Evolutionary conservation across 2,797 vertebrate species (phyloP), one percentile per base, ranked within the genome.

Genomic region (Phyllotis vaccarum): DNA sequence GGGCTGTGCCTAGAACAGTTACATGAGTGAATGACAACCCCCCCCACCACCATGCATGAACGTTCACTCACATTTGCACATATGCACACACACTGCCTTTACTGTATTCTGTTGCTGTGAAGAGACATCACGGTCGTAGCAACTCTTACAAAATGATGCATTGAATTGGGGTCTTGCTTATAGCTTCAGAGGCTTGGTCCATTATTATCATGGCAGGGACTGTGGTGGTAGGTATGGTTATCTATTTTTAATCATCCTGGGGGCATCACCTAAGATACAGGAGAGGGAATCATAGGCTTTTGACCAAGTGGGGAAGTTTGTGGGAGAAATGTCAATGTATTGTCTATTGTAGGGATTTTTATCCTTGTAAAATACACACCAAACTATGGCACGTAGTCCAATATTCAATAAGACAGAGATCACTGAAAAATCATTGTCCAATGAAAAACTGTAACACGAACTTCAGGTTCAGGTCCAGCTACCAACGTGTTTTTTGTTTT

Each of bases 51-150:
- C 21, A 9, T 21, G 27, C 58, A 64, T 22, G 17, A 11, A 49
- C 19, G 29, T 1, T 14, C 40, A 13, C 0, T 6, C 40, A 34
- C 24, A n/a, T 37, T 24, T 1, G 8, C 13, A 6, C 6, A 12
- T 3, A 2, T 12, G 24, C 13, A 22, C 80, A 19, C 9, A 49
- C 6, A 60, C 19, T 49, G 31, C n/a, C 12, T 62, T 62, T 64
- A 49, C 24, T 1, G 37, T 3, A 62, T 68, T 64, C 12, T 52
- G 3, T 24, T 52, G 43, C 62, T 24, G 31, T 24, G 21, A 86
- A 86, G 82, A 52, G 31, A 52, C 21, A 68, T 21, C 43, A 16
- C n/a, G 46, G 22, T 43, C 82, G 68, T 31, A 52, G 19, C 16
- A 78, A 34, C 31, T 21, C 75, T 31, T 52, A 78, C 19, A 78